These are phyloP conservation scores for Haliclystus octoradiatus DNA, from an alignment of 30 jellyfish, hydroid and myxozoan species.

Conservation along the genomic window DNA sequence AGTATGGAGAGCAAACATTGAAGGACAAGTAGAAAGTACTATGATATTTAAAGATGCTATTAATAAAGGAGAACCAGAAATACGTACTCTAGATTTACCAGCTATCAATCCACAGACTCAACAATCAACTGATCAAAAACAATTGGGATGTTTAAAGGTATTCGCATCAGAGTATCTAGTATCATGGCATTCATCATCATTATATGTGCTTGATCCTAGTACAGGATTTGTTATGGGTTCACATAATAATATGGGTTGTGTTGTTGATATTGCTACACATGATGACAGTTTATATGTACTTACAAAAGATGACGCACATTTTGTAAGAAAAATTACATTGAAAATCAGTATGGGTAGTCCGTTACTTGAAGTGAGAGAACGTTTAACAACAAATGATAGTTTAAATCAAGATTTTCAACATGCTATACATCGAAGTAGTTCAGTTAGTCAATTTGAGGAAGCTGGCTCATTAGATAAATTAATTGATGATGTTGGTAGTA, in stretches of 20 bases:
- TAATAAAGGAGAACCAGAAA: conserved; percentile 78
- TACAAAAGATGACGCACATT: conserved; percentile 69
- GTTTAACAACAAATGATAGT: conserved; percentile 24
- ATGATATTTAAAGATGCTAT: conserved; percentile 91
- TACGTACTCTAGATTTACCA: conserved; percentile 58
- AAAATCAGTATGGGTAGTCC: conserved; percentile 68
- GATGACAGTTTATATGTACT: conserved; percentile 60
- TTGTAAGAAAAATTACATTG: conserved; percentile 57
- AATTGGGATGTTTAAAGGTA: conserved; percentile 63
- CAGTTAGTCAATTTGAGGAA: conserved; percentile 85
- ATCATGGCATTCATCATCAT: conserved; percentile 91
- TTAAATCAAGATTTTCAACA: conserved; percentile 8
- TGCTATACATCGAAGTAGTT: conserved; percentile 52
- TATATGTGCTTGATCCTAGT: conserved; percentile 86
- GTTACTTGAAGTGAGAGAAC: conserved; percentile 55
- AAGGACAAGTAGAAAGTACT: conserved; percentile 83
- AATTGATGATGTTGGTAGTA: conserved; percentile 77
- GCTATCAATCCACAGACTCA: conserved; percentile 14
- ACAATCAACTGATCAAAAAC: conserved; percentile 53
- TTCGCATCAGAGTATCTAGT: conserved; percentile 42
- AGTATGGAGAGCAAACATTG: conserved; percentile 88
- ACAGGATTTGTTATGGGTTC: conserved; percentile 84
- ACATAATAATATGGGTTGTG: conserved; percentile 83
- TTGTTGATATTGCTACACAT: conserved; percentile 66
- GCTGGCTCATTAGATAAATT: conserved; percentile 68